Base-by-base conservation (phyloP, 1,140 invertebrate species). In the Brachionus rubens region DNA sequence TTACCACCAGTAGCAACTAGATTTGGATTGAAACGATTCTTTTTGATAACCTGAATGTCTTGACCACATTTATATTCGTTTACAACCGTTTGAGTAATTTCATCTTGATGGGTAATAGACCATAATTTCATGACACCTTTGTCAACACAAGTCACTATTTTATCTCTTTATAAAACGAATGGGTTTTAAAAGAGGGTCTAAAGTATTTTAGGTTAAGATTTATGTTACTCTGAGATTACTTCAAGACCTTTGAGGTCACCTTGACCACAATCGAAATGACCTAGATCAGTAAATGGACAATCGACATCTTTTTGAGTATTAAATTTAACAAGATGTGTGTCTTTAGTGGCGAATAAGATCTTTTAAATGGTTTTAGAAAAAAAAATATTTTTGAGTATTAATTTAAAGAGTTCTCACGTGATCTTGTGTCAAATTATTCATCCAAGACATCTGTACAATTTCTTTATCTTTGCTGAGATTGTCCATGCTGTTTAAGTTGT, bases 1-100 rank as follows among this genome's bases (percentile, higher is more conserved):
- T 89, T 87, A 9, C 91, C 90, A 16, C 90, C 90, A 14, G 89
- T 90, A 1, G 88, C 90, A 78, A 91, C 85, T 9, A 87, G 79
- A 77, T 85, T 83, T 76, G 78, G 79, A 28, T 86, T 76, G 30
- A 77, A 33, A 26, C 72, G 78, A 43, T 87, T 87, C 56, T 87
- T 85, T 68, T 83, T 79, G 86, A 90, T 87, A 78, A 83, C 83
- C 40, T 82, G 80, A n/a, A 89, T 81, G 80, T 82, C 83, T 67
- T 79, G 77, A 33, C 81, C 85, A 80, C 79, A 80, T 62, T 80
- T 80, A 7, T 24, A 30, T 21, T 59, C 72, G 26, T 10, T 43
- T 21, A 65, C 5, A 21, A 43, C 10, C 9, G 16, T 43, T 65
- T 43, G 41, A 41, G 4, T 10, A 21, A 43, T n/a, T 24, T 65